Percentiles rank a stretch among this genome's conserved stretches.
phyloP scores from a whole-genome alignment of 2,888 invertebrate species.

The Cecidostiba fungosa region DNA sequence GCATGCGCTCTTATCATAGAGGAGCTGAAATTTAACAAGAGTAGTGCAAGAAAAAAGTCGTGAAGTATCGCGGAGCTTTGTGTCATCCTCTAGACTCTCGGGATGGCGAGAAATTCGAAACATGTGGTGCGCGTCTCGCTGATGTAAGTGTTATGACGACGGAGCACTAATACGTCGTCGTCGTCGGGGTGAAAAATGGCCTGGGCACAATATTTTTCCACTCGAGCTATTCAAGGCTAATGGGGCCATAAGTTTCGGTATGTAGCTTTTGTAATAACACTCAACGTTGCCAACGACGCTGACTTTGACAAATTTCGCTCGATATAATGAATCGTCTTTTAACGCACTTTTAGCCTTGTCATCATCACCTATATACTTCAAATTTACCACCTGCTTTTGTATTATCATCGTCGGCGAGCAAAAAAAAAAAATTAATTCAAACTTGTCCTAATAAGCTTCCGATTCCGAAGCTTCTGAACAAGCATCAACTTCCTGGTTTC shows the following conservation, averaged over 20 bases:
- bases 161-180: background rate
- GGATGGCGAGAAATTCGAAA: slow-evolving; percentile 5
- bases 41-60: background rate
- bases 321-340: background rate
- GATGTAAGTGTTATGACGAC: slow-evolving; percentile 11
- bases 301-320: slow-evolving; percentile 6
- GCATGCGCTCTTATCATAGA: background rate
- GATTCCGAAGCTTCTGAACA: background rate
- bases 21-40: background rate
- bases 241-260: slow-evolving; percentile 6
- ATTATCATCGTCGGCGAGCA: too few relatives aligned
- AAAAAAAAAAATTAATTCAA: too few relatives aligned
- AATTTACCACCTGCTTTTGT: background rate
- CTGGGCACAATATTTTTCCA: background rate
- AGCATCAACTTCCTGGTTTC: too few relatives aligned
- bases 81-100: background rate
- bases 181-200: slow-evolving; percentile 24
- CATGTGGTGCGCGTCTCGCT: slow-evolving; percentile 7
- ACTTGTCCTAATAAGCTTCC: background rate
- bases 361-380: background rate
- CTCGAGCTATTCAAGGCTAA: slow-evolving; percentile 25
- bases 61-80: background rate
- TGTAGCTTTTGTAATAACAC: background rate
- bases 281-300: background rate
- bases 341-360: background rate